Evolutionary conservation across 2,797 vertebrate species (phyloP).

Genomic region (Sebastes diploproa): DNA sequence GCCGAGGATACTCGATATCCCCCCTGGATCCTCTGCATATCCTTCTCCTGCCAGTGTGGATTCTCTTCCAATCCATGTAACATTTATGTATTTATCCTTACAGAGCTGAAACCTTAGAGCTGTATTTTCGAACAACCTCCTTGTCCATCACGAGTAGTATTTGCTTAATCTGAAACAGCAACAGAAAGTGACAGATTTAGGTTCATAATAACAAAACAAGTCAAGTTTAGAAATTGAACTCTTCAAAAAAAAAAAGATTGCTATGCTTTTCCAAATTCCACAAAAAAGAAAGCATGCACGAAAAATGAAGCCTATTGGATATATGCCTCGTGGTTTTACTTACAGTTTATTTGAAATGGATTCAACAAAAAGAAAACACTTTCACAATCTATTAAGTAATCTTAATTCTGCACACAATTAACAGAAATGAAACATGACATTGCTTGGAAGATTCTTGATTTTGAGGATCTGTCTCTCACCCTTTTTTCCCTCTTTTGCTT

Average conservation of each 20-base stretch:
- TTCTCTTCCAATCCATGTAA: slow-evolving; percentile 6
- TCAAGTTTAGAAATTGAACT: background rate
- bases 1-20: slow-evolving; percentile 26
- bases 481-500: slow-evolving; percentile 2
- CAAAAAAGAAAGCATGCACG: background rate
- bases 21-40: background rate
- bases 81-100: background rate
- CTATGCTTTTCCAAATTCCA: background rate
- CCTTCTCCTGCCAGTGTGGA: background rate
- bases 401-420: background rate
- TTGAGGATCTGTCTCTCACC: slow-evolving; percentile 13
- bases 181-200: background rate
- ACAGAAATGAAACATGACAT: slow-evolving; percentile 12
- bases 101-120: slow-evolving; percentile 2
- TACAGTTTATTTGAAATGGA: background rate
- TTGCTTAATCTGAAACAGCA: slow-evolving; percentile 4
- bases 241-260: background rate
- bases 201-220: background rate
- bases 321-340: background rate
- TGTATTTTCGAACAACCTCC: background rate
- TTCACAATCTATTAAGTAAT: background rate
- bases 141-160: background rate
- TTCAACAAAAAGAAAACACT: background rate
- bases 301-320: background rate
- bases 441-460: background rate